Evolutionary conservation across 2,113 vertebrate genomes (phyloP).

Genomic region (Chauna torquata): DNA sequence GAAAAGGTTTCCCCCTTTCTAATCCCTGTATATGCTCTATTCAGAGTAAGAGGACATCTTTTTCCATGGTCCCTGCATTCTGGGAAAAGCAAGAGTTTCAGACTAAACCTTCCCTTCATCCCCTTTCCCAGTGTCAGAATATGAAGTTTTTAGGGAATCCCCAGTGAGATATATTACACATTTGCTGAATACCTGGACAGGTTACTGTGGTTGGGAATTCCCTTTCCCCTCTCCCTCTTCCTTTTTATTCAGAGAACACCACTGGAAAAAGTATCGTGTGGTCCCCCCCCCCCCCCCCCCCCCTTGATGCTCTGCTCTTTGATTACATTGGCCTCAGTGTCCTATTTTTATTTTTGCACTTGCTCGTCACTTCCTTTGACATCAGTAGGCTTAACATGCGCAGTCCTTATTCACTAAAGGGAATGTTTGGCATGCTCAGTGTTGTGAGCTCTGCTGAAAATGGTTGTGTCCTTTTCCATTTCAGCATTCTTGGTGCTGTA

Average conservation of each 20-base stretch:
- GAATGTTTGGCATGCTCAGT: not conserved
- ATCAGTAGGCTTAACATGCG: not conserved
- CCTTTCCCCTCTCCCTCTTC: not conserved
- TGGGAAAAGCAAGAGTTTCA: not conserved
- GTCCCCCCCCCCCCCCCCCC: too few relatives aligned
- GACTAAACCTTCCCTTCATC: not conserved
- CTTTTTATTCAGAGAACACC: not conserved
- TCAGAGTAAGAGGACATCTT: not conserved
- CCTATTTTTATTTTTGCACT: not conserved
- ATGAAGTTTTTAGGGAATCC: not conserved
- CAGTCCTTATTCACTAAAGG: accelerated
- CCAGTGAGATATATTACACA: accelerated
- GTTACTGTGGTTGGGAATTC: not conserved
- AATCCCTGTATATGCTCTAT: not conserved
- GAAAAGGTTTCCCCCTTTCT: accelerated
- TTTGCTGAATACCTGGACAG: not conserved
- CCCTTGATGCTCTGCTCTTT: not conserved
- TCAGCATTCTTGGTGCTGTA: not conserved
- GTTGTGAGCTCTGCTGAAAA: not conserved
- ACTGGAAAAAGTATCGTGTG: not conserved
- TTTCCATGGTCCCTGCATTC: not conserved
- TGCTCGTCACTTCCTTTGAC: not conserved
- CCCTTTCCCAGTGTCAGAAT: not conserved
- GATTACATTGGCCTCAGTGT: not conserved
- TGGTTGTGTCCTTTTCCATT: not conserved